Percentiles rank a stretch among this genome's conserved stretches.
phyloP scores from a whole-genome alignment of 2,797 vertebrate species.

The Luscinia luscinia region DNA sequence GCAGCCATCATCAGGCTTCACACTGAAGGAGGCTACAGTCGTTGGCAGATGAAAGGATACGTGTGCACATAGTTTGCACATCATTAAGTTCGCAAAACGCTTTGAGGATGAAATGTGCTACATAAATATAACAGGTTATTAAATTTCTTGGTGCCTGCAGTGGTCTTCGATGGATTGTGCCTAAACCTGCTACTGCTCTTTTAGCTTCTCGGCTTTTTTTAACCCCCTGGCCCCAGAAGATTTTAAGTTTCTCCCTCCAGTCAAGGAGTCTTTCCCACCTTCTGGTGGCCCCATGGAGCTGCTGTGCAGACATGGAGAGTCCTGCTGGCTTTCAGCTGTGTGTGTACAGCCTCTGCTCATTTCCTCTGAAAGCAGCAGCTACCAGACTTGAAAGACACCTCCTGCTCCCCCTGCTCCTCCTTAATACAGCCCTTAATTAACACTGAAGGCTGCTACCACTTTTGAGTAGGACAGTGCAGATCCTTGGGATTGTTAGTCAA shows the following conservation, averaged over 20 bases:
- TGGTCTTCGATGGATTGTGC: neutral
- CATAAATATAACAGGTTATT: slow-evolving; percentile 62
- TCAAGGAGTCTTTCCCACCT: neutral
- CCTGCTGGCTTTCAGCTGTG: accelerated
- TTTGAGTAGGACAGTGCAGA: neutral
- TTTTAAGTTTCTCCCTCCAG: neutral
- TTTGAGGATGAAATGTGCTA: slow-evolving; percentile 56
- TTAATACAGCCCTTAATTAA: slow-evolving; percentile 6
- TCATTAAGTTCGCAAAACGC: slow-evolving; percentile 48
- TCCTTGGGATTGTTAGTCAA: neutral
- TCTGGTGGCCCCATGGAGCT: neutral
- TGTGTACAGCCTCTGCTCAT: neutral
- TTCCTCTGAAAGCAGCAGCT: neutral
- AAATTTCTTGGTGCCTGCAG: slow-evolving; percentile 27
- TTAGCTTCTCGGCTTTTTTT: neutral
- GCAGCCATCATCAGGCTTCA: slow-evolving; percentile 15
- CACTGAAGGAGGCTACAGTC: neutral
- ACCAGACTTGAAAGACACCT: neutral
- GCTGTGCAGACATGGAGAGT: accelerated
- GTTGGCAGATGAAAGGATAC: slow-evolving; percentile 40
- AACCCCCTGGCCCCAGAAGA: neutral
- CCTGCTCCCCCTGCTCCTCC: neutral
- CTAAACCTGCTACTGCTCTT: slow-evolving; percentile 13
- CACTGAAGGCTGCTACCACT: slow-evolving; percentile 18
- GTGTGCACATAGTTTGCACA: neutral